A percentile compares a stretch with the other conserved stretches of the same genome.
Conservation (phyloP, 2,797 vertebrate genomes). For the Zenarchopterus dispar region DNA sequence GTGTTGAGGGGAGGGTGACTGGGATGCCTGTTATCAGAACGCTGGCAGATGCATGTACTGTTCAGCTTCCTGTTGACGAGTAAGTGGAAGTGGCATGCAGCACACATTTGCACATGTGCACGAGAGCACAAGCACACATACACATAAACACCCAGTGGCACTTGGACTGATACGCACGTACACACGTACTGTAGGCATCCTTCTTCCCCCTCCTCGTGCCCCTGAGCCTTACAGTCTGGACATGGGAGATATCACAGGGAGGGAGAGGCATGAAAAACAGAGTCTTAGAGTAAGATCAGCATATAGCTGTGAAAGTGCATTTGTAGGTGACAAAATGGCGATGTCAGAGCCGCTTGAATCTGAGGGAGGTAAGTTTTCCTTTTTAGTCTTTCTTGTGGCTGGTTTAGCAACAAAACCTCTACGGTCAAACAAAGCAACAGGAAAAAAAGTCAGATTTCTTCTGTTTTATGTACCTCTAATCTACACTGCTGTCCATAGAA, state of each 20-base stretch:
- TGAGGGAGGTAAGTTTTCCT: conserved; percentile 69
- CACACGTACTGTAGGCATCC: conserved; percentile 37
- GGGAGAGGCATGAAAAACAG: conserved; percentile 66
- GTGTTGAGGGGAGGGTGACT: conserved; percentile 44
- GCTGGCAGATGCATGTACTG: conserved; percentile 67
- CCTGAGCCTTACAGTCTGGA: conserved; percentile 78
- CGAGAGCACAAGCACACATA: background rate
- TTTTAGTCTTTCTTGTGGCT: conserved; percentile 20
- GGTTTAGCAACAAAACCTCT: conserved; percentile 7
- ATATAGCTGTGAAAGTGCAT: conserved; percentile 59
- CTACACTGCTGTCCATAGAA: conserved; percentile 5
- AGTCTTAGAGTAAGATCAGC: conserved; percentile 58
- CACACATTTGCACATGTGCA: conserved; percentile 52
- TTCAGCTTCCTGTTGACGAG: conserved; percentile 78
- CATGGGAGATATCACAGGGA: conserved; percentile 73
- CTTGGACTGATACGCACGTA: conserved; percentile 5
- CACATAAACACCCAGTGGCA: conserved; percentile 22
- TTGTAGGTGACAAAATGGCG: conserved; percentile 69
- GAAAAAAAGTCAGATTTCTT: background rate
- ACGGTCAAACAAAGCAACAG: conserved; percentile 8
- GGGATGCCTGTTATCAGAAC: conserved; percentile 75
- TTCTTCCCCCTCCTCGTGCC: conserved; percentile 45
- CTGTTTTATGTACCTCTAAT: background rate
- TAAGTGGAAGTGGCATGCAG: conserved; percentile 66
- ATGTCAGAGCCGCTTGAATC: conserved; percentile 73